Percentiles rank a stretch among this genome's conserved stretches.
Conservation (phyloP, 2,797 vertebrate genomes). For the Furcifer pardalis region DNA sequence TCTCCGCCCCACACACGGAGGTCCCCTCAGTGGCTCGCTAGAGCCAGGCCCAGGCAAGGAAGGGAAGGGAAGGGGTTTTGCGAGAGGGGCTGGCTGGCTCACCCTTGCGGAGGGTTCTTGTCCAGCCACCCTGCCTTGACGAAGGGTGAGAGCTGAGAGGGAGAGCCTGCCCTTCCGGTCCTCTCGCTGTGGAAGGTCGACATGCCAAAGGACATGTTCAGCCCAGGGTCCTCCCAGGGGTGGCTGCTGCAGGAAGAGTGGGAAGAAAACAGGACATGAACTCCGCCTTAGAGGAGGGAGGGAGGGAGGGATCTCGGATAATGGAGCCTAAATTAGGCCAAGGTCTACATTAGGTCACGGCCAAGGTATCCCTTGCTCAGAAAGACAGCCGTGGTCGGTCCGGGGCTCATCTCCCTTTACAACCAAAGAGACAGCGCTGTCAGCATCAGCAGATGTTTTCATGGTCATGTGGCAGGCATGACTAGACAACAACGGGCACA, state of each 20-base stretch:
- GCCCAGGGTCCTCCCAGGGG: constrained; percentile 64
- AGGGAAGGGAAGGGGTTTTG: not conserved
- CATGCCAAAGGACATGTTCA: constrained; percentile 57
- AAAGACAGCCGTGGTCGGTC: too few species aligned
- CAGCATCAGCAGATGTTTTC: too few species aligned
- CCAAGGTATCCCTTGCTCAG: too few species aligned
- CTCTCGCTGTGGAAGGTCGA: constrained; percentile 33
- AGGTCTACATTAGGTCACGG: too few species aligned
- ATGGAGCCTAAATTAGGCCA: too few species aligned
- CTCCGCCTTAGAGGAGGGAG: too few species aligned
- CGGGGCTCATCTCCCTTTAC: too few species aligned
- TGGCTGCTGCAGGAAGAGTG: constrained; percentile 40
- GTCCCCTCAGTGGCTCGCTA: rapidly evolving
- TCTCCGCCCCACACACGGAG: rapidly evolving
- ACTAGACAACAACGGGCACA: too few species aligned
- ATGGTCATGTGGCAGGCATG: too few species aligned
- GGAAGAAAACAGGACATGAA: not conserved
- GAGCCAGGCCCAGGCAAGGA: not conserved
- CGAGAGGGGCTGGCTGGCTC: constrained; percentile 34
- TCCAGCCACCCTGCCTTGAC: constrained; percentile 92
- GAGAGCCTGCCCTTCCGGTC: constrained; percentile 57
- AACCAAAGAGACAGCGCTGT: too few species aligned
- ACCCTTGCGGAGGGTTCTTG: constrained; percentile 96
- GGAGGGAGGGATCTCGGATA: too few species aligned
- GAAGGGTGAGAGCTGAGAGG: constrained; percentile 68